Conservation (phyloP, 2,888 invertebrate genomes). For the Drosophila tanythrix region DNA sequence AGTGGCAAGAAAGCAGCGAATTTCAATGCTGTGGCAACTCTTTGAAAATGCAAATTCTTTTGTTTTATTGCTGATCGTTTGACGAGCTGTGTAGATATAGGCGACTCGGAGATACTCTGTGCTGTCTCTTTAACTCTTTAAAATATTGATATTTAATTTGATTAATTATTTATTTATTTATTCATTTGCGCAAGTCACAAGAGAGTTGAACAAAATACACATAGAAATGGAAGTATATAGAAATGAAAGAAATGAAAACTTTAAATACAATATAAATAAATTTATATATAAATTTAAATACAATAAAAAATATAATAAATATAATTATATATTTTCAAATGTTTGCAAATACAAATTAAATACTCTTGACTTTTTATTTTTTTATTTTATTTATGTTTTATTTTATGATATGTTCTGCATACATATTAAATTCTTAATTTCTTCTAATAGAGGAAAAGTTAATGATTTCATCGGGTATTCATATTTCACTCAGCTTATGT, state of each 20-base stretch:
- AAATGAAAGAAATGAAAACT: no score
- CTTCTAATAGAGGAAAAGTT: not conserved
- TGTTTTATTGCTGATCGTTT: conserved; percentile 10
- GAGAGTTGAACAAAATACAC: not conserved
- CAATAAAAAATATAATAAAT: no score
- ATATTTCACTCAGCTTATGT: not conserved
- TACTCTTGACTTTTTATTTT: not conserved
- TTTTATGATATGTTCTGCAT: not conserved
- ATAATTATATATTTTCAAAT: no score
- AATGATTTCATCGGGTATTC: not conserved
- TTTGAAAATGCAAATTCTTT: conserved; percentile 18
- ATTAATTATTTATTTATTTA: no score
- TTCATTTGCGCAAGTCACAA: no score
- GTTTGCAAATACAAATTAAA: not conserved
- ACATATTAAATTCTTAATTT: not conserved
- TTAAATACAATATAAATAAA: no score
- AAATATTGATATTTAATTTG: not conserved
- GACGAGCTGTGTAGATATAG: not conserved
- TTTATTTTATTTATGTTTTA: no score
- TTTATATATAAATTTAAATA: no score
- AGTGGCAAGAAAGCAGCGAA: conserved; percentile 9
- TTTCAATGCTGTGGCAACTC: conserved; percentile 20
- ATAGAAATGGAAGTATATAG: not conserved
- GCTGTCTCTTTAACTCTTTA: not conserved
- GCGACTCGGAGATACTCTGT: not conserved